Evolutionary conservation across 1,140 invertebrate species (phyloP), one percentile per base, ranked within the genome.

Genomic region (Halyomorpha halys): DNA sequence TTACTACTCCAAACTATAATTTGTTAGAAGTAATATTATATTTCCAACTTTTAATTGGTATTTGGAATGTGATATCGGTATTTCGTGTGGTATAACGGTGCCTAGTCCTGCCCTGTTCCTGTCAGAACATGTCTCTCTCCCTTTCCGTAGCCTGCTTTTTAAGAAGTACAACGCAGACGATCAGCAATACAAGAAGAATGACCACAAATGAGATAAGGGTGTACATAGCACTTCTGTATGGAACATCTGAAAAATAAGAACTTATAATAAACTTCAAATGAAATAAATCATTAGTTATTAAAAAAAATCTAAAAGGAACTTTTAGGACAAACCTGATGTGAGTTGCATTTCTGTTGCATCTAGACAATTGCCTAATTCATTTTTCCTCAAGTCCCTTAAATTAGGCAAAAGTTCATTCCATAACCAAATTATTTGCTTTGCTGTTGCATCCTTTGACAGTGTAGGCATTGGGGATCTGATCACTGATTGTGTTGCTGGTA

Each of bases 211-310:
- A 75, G 8, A 77, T 71, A 25, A 78, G 69, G 2, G 76, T 78
- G 67, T 76, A 78, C 73, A 77, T 76, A 23, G 74, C 76, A 69
- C 76, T 76, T 45, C 74, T 68, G 59, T 71, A 77, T 67, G 65
- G 74, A 69, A 67, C 72, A 70, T 65, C 72, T 73, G 59, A 69
- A 71, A 73, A 66, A 65, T 18, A 27, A 27, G 4, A 54, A 39
- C 54, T 3, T 19, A 18, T n/a, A 1, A n/a, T 19, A 11, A 11
- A 49, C 14, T 18, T 2, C 2, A 1, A 39, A 39, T 39, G 1
- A 13, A 8, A 13, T 39, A 9, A 39, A 11, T 39, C 19, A 49
- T 49, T 49, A 49, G 11, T 49, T 44, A 61, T 21, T 65, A 65
- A 62, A 70, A 54, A 21, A 63, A 63, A 4, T 54, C 11, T 49